Evolutionary conservation across 1,140 invertebrate species (phyloP), one percentile per base, ranked within the genome.

Genomic region (Piezodorus guildinii): DNA sequence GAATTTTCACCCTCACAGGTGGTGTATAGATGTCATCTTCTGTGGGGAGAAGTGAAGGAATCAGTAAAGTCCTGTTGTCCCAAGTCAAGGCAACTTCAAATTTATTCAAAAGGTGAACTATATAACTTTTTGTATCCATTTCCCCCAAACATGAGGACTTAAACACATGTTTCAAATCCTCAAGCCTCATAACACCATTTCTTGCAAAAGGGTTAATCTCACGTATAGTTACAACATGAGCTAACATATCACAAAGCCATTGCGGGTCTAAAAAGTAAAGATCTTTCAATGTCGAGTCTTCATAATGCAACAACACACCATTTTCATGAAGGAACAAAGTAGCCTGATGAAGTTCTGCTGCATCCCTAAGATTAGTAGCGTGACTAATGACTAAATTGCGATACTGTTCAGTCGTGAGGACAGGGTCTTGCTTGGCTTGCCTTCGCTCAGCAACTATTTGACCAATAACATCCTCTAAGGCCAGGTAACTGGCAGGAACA

Each of bases 61-160:
- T 92, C 1, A 98, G 75, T 16, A 99, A 74, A 16, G 91, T 90
- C 6, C 93, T 75, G 23, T 86, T 88, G 73, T 98, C 94, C 91
- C 93, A 98, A n/a, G 93, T 94, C 15, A 99, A 76, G 0, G 96
- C 96, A 27, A 98, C 86, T 77, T 99, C 96, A 76, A 98, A 98
- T 77, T 98, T 98, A 74, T 94, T 94, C 43, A 99, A 75, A 12
- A 96, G 75, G 71, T 85, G 90, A 2, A 96, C 84, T 45, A 94
- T 90, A 68, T 96, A 94, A 68, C 74, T 74, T 67, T 79, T 76
- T 65, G 78, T 78, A 60, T 79, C 77, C 52, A 74, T 74, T 4
- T 77, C 76, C 64, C 77, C 77, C 59, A 76, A 74, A 15, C 67
- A 70, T 0, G 78, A 78, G n/a, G 77, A 86, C 72, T 95, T 94